Evolutionary conservation across 2,888 invertebrate genomes (phyloP), one percentile per base, ranked within the genome.

Genomic region (Ormyrus labotus): DNA sequence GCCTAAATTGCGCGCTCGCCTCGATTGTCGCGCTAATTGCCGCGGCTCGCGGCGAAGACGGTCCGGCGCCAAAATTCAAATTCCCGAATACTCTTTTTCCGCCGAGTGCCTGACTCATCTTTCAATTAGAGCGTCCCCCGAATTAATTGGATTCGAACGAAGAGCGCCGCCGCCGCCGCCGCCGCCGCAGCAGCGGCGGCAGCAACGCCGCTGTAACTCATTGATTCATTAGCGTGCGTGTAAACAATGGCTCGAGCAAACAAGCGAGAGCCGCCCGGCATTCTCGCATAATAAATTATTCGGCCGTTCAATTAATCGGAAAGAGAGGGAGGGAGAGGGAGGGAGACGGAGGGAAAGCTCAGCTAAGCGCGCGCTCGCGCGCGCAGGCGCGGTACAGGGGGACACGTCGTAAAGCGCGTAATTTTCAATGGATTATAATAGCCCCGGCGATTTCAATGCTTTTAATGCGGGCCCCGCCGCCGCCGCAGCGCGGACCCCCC

Each of bases 231-330:
- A 77, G 77, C 64, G 64, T 34, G 69, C 69, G 70, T 77, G 70
- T 70, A 77, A 70, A 70, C 70, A 70, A 76, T 71, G 69, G 72
- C 60, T 48, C 64, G 9, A 51, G 70, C 58, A 65, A 65, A 75
- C 69, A 75, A 74, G 61, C 63, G 64, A 63, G 13, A 13, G 53
- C 11, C 11, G 13, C 19, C 53, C 6, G 19, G 55, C 70, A 75
- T 77, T 70, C 73, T 74, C 78, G 78, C 70, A 55, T 78, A 64
- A 78, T 81, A 78, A 81, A 81, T 81, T 81, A 81, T 78, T 78
- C 81, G 73, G 64, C 70, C 73, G 73, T 74, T 81, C 74, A 64
- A 74, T 81, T 78, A 81, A 76, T 77, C 64, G 75, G 57, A 70
- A 70, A 64, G 65, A n/a, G 68, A 50, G 61, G 8, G 53, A 55